These are phyloP conservation scores for Austrolebias charrua DNA, from an alignment of 2,797 vertebrate species.

Conservation along the genomic window DNA sequence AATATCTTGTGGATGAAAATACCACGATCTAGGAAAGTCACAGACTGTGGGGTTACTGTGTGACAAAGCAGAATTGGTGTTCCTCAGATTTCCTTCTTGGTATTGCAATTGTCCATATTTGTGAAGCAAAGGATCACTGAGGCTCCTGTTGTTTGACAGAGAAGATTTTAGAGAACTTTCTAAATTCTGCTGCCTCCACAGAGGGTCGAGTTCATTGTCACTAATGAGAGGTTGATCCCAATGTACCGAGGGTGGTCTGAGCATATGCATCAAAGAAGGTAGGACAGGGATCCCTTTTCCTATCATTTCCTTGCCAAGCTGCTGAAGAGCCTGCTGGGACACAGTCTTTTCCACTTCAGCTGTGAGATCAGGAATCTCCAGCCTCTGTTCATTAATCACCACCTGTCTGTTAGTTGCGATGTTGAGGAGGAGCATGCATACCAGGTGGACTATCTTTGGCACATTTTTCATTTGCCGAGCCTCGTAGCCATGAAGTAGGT, in stretches of 20 bases:
- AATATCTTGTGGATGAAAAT: conserved; percentile 39
- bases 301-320: conserved; percentile 84
- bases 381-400: conserved; percentile 77
- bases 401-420: conserved; percentile 88
- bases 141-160: conserved; percentile 72
- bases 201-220: conserved; percentile 80
- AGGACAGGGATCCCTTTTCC: conserved; percentile 80
- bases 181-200: conserved; percentile 80
- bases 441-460: conserved; percentile 91
- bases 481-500: conserved; percentile 95
- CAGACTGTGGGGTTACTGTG: conserved; percentile 66
- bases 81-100: conserved; percentile 69
- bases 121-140: conserved; percentile 90
- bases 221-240: conserved; percentile 70
- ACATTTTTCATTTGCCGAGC: conserved; percentile 91
- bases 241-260: conserved; percentile 37
- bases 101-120: conserved; percentile 69
- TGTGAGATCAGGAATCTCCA: conserved; percentile 84
- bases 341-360: conserved; percentile 92
- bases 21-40: conserved; percentile 14
- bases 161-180: conserved; percentile 72
- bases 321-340: conserved; percentile 85
- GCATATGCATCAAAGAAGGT: conserved; percentile 47
- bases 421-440: conserved; percentile 87
- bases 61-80: conserved; percentile 66